A percentile compares a stretch with the other conserved stretches of the same genome.
Conservation (phyloP, 2,888 invertebrate species). For the Synanthedon formicaeformis region DNA sequence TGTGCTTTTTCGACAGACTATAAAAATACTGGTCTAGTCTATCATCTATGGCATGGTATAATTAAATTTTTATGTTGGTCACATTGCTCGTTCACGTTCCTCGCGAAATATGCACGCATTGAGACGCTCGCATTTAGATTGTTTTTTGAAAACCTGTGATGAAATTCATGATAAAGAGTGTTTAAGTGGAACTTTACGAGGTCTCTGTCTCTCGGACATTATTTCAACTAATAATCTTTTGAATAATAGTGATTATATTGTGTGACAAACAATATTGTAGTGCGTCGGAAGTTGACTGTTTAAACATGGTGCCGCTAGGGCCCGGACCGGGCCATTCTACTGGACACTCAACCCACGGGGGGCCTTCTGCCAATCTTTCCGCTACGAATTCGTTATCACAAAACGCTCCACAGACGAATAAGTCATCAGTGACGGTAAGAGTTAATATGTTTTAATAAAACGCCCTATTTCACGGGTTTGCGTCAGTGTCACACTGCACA, state of each 20-base stretch:
- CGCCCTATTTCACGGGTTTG: slow-evolving; percentile 37
- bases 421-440: slow-evolving; percentile 63
- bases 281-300: slow-evolving; percentile 50
- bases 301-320: slow-evolving; percentile 80
- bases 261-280: slow-evolving; percentile 55
- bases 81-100: slow-evolving; percentile 39
- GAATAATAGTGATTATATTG: slow-evolving; percentile 56
- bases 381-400: slow-evolving; percentile 63
- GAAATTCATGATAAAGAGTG: slow-evolving; percentile 39
- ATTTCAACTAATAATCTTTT: slow-evolving; percentile 36
- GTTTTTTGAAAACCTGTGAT: slow-evolving; percentile 60
- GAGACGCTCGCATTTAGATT: slow-evolving; percentile 65
- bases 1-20: too few species aligned
- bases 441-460: slow-evolving; percentile 16
- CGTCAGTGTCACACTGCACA: slow-evolving; percentile 63
- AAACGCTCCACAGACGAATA: slow-evolving; percentile 59
- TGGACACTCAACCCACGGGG: slow-evolving; percentile 65
- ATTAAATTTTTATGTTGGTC: slow-evolving; percentile 25
- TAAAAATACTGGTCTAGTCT: too few species aligned
- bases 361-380: slow-evolving; percentile 55
- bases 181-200: slow-evolving; percentile 39
- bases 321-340: slow-evolving; percentile 73
- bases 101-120: slow-evolving; percentile 68
- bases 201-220: slow-evolving; percentile 26
- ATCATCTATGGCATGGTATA: too few species aligned